Base-by-base conservation (phyloP, 2,888 invertebrate genomes). In the Acrocera orbiculus region DNA sequence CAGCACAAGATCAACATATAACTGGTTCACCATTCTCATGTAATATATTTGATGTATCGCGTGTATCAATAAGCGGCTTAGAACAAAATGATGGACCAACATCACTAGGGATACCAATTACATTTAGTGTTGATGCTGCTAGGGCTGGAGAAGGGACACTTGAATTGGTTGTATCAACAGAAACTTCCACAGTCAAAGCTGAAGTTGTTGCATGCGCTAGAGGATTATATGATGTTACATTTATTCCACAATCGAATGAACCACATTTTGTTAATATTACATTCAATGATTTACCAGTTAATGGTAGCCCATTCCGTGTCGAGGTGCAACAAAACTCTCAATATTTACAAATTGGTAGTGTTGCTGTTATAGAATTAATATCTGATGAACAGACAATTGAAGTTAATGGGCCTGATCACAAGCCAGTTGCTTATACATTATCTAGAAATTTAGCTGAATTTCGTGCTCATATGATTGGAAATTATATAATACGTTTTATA, bases 111-210 rank as follows among this genome's bases (percentile, higher is more conserved):
- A 78, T 83, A 47, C 82, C 87, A 1, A 80, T 87, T 1, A 89
- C 87, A 0, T 89, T 89, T 54, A 83, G 83, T 45, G 92, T 93
- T 22, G 92, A 93, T 61, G 90, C 92, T 2, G 86, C 87, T 0
- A 83, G 87, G 48, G 92, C 93, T 3, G 93, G 93, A 0, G 87
- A 90, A 56, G 93, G 93, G 2, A 89, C 87, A 0, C 62, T 90
- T 4, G 90, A 90, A 50, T 64, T 92, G 11, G 89, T 90, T 0
- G 89, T 92, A 2, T 87, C 87, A 30, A 90, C 89, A 0, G 74
- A 76, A 43, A 82, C 83, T 13, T 81, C 85, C 33, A 87, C 89
- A 3, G 85, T 90, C 3, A 83, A 90, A 56, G 85, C 85, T 3
- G 85, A 85, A 64, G 83, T 83, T 29, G 70, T 72, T 4, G 89